These are phyloP conservation scores for Scomberomorus guttatus DNA, from an alignment of 2,797 vertebrate genomes.

Conservation along the genomic window DNA sequence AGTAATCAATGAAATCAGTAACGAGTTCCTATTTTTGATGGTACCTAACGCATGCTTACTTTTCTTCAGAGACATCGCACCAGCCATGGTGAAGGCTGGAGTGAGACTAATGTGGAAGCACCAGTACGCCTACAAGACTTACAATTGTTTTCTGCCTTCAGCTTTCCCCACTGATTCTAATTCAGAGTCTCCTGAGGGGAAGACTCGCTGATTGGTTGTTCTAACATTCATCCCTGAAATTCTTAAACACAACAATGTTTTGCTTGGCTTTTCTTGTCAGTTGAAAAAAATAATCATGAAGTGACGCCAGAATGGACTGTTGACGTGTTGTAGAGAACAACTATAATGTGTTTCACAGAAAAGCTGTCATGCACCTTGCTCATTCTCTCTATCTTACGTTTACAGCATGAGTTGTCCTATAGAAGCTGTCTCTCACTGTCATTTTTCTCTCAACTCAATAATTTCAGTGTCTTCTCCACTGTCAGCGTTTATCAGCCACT, in stretches of 20 bases:
- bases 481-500: constrained; percentile 66
- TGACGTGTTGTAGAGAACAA: neutral
- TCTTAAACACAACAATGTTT: constrained; percentile 12
- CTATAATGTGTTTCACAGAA: constrained; percentile 8
- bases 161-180: constrained; percentile 53
- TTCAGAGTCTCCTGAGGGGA: constrained; percentile 42
- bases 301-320: neutral
- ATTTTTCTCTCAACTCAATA: constrained; percentile 52
- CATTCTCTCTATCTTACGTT: constrained; percentile 32
- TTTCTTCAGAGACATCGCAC: constrained; percentile 27
- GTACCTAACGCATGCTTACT: constrained; percentile 21
- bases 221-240: constrained; percentile 40
- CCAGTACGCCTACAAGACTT: constrained; percentile 48
- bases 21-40: constrained; percentile 9
- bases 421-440: constrained; percentile 60
- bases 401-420: constrained; percentile 32
- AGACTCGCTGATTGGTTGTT: constrained; percentile 28
- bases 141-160: constrained; percentile 37
- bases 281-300: constrained; percentile 12
- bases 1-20: no score
- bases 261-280: constrained; percentile 32
- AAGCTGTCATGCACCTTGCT: constrained; percentile 26
- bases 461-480: constrained; percentile 44
- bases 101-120: constrained; percentile 58
- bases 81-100: constrained; percentile 16